Base-by-base conservation (phyloP, 2,888 invertebrate genomes). In the Apotomis betuletana region DNA sequence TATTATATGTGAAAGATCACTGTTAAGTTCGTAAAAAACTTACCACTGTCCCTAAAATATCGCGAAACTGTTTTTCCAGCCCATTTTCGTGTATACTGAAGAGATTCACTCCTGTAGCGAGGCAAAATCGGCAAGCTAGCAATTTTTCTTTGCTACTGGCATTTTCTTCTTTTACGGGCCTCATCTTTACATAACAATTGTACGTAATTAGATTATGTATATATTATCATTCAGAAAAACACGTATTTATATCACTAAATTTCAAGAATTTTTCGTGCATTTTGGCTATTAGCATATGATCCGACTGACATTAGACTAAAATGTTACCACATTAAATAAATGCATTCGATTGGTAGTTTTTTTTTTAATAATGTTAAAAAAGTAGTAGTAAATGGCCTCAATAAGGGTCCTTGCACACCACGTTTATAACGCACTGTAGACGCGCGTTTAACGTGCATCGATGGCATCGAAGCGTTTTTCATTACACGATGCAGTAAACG, bases 111-210 rank as follows among this genome's bases (percentile, higher is more conserved):
- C 73, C 64, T 5, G 74, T 73, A 0, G 60, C 60, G 6, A 74
- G 46, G 13, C 74, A 74, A 4, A 69, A 60, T 4, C 74, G 64
- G 41, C 74, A 74, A 2, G 70, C 74, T 10, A 64, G 49, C 10
- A 74, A 27, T 3, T 44, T 41, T 6, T 51, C 27, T 44, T 44
- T 51, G 44, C 44, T 51, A 5, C 51, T 68, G 6, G 13, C 27
- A 49, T 38, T 51, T 67, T 71, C 71, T 13, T 13, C 41, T 67
- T 71, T 71, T 38, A 67, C 41, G 3, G 67, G n/a, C 8, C 27
- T 57, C 62, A 69, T 63, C 5, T 46, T 62, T 8, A 15, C 15
- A 6, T 27, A 51, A 15, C n/a, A 55, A 41, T 9, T 15, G 13
- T 57, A 46, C 38, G 36, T 13, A 5, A 49, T 36, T 13, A 8